Base-by-base conservation (phyloP, 2,113 vertebrate genomes). In the Sinocyclocheilus rhinocerous region DNA sequence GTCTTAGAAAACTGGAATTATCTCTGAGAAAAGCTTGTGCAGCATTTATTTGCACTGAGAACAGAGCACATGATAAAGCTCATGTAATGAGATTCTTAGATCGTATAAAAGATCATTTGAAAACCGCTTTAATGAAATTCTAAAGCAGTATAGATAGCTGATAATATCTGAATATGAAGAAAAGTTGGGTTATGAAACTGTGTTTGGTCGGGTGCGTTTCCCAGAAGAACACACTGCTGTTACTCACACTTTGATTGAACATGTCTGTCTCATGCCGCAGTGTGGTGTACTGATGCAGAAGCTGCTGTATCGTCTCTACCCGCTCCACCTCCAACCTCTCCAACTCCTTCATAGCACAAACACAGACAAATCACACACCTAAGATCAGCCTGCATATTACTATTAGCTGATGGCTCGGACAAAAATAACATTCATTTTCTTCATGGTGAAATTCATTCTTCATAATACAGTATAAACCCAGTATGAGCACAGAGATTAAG, bases 191-290 rank as follows among this genome's bases (percentile, higher is more conserved):
- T 76, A 12, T 45, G 20, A 42, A n/a, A 3, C 24, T 73, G 33
- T 45, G 45, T 26, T 4, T 2, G 33, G n/a, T 4, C 36, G n/a
- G 22, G 61, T 26, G 24, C 7, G 13, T 69, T 69, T 33, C 2
- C 20, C 22, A 52, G 29, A 29, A 29, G n/a, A 22, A 16, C 18
- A 36, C n/a, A 3, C 63, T 52, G 33, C 15, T 48, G 52, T 72
- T 67, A 96, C 98, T 98, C 93, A 99, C 98, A 8, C 98, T 98
- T 97, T 99, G 98, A 94, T 99, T 99, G 95, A 99, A 99, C 98
- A 99, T 99, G 93, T 99, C 98, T 0, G 98, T 99, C 90, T 99
- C 98, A 0, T 99, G 97, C 45, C 98, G 92, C 89, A 99, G 95
- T 82, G 98, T 98, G 0, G 98, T 99, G 88, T 99, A 99, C 90